These are phyloP conservation scores for Grammomys surdaster DNA, from an alignment of 2,113 vertebrate genomes.

Conservation along the genomic window DNA sequence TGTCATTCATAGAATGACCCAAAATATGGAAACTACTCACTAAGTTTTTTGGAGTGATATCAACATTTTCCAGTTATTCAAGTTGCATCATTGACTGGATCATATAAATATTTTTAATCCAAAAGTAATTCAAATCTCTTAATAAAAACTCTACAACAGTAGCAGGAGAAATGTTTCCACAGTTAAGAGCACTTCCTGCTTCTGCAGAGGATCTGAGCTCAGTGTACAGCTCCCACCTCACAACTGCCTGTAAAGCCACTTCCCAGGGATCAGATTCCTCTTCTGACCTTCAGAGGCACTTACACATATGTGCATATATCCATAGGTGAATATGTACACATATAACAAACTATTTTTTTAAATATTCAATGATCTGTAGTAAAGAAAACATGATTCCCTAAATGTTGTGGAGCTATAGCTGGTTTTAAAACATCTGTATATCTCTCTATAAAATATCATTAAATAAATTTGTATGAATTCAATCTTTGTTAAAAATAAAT, in stretches of 20 bases:
- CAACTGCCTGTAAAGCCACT: not conserved
- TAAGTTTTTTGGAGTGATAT: not conserved
- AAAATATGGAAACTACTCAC: not conserved
- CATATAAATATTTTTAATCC: not conserved
- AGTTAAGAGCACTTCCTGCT: not conserved
- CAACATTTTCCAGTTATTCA: not conserved
- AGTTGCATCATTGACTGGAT: not conserved
- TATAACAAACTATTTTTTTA: not conserved
- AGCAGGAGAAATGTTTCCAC: not conserved
- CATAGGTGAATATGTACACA: not conserved
- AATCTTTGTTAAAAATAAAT: constrained; percentile 59
- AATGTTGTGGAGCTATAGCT: not conserved
- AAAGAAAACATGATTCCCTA: not conserved
- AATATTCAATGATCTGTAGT: not conserved
- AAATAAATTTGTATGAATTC: constrained; percentile 49
- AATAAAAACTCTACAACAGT: not conserved
- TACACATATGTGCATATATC: not conserved
- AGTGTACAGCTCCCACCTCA: not conserved
- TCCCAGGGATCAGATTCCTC: not conserved
- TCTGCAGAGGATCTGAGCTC: not conserved
- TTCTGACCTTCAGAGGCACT: not conserved
- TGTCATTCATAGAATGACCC: not conserved
- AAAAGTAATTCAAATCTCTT: not conserved
- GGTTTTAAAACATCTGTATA: not conserved
- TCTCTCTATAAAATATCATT: not conserved